Percentiles rank a stretch among this genome's conserved stretches.
These are phyloP conservation scores for Anastrepha ludens DNA, from an alignment of 1,140 invertebrate species.

Conservation along the genomic window DNA sequence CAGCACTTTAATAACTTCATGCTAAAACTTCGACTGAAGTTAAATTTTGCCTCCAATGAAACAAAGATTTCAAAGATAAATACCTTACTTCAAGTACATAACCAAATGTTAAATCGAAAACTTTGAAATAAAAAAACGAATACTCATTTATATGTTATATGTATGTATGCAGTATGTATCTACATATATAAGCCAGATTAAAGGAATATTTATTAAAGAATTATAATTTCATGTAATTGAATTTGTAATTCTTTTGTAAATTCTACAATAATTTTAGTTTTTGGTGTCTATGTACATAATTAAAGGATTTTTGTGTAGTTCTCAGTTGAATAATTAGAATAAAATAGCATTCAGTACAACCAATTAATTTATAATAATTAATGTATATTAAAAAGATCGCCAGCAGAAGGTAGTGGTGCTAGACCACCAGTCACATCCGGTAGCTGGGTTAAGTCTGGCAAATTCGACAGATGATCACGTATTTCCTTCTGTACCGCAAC, in stretches of 20 bases:
- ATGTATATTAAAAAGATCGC: slow-evolving; percentile 89
- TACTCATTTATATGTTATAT: no score
- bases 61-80: no score
- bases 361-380: slow-evolving; percentile 52
- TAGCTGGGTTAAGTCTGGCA: slow-evolving; percentile 92
- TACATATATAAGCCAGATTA: background rate
- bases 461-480: slow-evolving; percentile 92
- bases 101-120: no score
- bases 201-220: background rate
- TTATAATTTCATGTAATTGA: slow-evolving; percentile 12
- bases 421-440: slow-evolving; percentile 93
- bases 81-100: no score
- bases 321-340: slow-evolving; percentile 18
- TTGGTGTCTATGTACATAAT: slow-evolving; percentile 36
- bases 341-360: slow-evolving; percentile 16
- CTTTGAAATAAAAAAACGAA: no score
- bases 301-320: slow-evolving; percentile 5
- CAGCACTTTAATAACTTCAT: background rate
- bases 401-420: slow-evolving; percentile 93
- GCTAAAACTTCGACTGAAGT: no score
- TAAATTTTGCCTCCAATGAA: no score
- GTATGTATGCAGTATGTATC: background rate
- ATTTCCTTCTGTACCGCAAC: slow-evolving; percentile 89
- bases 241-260: background rate
- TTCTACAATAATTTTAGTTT: background rate